Conservation (phyloP, 2,113 vertebrate species). For the Haplochromis burtoni region DNA sequence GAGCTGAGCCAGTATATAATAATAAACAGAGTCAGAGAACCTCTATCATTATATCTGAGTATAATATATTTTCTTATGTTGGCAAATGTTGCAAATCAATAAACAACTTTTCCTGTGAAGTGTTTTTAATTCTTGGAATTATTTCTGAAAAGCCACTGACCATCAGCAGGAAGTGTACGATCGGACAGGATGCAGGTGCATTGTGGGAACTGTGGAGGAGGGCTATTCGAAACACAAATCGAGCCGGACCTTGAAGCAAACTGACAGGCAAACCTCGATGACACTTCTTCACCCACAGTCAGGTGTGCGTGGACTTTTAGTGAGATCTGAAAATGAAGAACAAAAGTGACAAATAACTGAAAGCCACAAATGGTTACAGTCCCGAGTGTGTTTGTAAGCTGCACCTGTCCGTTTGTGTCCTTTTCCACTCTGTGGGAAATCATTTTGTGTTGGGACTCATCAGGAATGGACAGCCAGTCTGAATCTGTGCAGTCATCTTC, state of each 20-base stretch:
- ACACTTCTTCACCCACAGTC: neutral
- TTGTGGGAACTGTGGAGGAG: constrained; percentile 5
- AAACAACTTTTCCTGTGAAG: neutral
- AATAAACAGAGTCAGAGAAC: neutral
- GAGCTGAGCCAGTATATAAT: neutral
- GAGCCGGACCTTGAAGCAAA: neutral
- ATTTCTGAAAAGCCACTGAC: constrained; percentile 18
- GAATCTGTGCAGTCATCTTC: constrained; percentile 47
- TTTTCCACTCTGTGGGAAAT: constrained; percentile 37
- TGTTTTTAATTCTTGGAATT: neutral
- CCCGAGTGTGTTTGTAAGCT: neutral
- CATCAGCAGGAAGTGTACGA: neutral
- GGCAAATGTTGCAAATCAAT: neutral
- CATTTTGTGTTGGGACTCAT: constrained; percentile 24
- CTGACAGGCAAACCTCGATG: constrained; percentile 30
- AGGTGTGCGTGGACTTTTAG: constrained; percentile 27
- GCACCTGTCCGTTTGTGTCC: constrained; percentile 24
- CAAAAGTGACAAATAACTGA: neutral
- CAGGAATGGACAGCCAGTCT: constrained; percentile 58
- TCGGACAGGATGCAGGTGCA: constrained; percentile 53
- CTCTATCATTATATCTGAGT: rapidly evolving
- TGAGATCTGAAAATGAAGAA: constrained; percentile 27
- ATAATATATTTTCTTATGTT: neutral
- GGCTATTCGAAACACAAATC: neutral
- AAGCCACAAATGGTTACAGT: rapidly evolving